Evolutionary conservation across 2,888 invertebrate genomes (phyloP).

Genomic region (Ischnura elegans): DNA sequence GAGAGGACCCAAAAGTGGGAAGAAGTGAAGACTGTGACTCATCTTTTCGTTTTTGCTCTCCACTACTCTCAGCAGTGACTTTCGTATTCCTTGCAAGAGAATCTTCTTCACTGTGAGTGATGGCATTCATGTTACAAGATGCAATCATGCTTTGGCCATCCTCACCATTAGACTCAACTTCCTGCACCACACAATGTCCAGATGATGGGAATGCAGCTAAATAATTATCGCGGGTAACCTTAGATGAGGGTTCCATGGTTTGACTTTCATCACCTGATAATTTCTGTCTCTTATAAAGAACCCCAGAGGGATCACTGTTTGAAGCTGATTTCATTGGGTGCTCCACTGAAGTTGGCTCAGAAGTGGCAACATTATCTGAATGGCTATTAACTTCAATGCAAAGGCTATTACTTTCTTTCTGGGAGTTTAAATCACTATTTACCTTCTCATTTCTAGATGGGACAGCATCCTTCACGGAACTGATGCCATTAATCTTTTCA

Average conservation of each 20-base stretch:
- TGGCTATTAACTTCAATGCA: not conserved
- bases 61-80: not conserved
- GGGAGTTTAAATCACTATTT: not conserved
- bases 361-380: not conserved
- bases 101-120: not conserved
- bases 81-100: not conserved
- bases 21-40: not conserved
- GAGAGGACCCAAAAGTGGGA: conserved; percentile 36
- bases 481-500: not conserved
- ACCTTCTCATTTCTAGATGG: not conserved
- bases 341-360: not conserved
- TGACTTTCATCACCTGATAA: not conserved
- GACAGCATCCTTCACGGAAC: not conserved
- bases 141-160: not conserved
- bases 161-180: not conserved
- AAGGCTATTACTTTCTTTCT: not conserved
- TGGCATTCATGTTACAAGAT: not conserved
- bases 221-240: not conserved
- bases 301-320: not conserved
- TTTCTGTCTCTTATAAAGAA: not conserved
- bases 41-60: conserved; percentile 10
- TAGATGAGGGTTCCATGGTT: not conserved
- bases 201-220: not conserved
- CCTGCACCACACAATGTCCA: not conserved
- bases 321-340: not conserved